Conservation (phyloP, 2,797 vertebrate genomes). For the Percopsis omiscomaycus region DNA sequence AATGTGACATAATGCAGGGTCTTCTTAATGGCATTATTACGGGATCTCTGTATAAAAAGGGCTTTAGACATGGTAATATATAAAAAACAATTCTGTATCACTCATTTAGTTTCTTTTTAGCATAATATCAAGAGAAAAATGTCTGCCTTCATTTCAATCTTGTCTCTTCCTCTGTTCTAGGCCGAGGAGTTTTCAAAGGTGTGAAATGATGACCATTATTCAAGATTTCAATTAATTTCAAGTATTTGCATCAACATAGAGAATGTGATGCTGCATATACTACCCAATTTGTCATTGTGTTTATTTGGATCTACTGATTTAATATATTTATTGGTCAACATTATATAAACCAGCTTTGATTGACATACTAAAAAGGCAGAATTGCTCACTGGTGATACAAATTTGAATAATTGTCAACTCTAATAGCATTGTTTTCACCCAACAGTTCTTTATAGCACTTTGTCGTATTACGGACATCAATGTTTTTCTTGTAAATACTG, state of each 20-base stretch:
- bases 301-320: not conserved
- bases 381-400: too few relatives aligned
- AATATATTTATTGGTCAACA: too few relatives aligned
- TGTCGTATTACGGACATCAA: too few relatives aligned
- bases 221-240: constrained; percentile 39
- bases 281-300: not conserved
- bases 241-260: constrained; percentile 47
- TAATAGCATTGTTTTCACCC: too few relatives aligned
- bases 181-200: constrained; percentile 62
- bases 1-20: too few relatives aligned
- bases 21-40: too few relatives aligned
- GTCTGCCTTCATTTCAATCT: constrained; percentile 61
- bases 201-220: constrained; percentile 59
- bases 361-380: too few relatives aligned
- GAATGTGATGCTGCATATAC: not conserved
- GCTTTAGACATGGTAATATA: not conserved
- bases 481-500: too few relatives aligned
- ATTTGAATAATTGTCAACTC: too few relatives aligned
- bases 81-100: not conserved
- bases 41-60: too few relatives aligned
- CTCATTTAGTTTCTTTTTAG: constrained; percentile 1
- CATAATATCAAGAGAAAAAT: constrained; percentile 26
- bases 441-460: too few relatives aligned
- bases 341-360: too few relatives aligned
- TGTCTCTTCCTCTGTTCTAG: constrained; percentile 70